These are phyloP conservation scores for Urocolius indicus DNA, from an alignment of 2,113 vertebrate species.

Conservation along the genomic window DNA sequence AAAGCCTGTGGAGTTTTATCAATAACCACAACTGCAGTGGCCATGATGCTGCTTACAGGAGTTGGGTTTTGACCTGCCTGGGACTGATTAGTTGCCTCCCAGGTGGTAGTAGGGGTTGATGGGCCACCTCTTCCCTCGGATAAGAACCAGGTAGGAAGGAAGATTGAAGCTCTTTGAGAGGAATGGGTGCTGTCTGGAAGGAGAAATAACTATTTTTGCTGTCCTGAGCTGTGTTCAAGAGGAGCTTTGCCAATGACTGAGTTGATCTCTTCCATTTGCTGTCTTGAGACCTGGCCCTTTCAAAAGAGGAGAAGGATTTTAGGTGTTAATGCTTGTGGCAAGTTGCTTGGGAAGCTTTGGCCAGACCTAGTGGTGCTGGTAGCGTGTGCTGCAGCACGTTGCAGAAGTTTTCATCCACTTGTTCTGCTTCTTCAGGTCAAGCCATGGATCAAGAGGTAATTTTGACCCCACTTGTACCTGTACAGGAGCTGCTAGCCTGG, in stretches of 20 bases:
- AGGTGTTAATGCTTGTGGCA: accelerated
- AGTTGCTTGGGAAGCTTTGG: background rate
- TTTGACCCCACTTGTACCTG: accelerated
- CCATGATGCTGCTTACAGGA: background rate
- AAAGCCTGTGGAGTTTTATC: background rate
- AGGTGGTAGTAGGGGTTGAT: background rate
- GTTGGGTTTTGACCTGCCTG: background rate
- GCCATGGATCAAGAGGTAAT: background rate
- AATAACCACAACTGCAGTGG: background rate
- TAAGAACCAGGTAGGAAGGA: background rate
- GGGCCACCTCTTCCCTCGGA: background rate
- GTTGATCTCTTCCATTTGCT: background rate
- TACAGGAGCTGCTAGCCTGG: accelerated
- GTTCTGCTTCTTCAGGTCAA: background rate
- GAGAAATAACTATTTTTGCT: background rate
- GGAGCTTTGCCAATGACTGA: background rate
- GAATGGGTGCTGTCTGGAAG: background rate
- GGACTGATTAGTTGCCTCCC: background rate
- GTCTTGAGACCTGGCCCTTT: background rate
- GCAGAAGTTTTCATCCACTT: background rate
- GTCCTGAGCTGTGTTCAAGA: accelerated
- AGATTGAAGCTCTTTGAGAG: background rate
- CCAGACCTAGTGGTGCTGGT: too few relatives aligned
- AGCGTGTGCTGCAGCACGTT: accelerated
- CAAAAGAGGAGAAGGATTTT: background rate